Percentiles rank a stretch among this genome's conserved stretches.
Conservation (phyloP, 1,140 invertebrate genomes). For the Psilanteris sp. region DNA sequence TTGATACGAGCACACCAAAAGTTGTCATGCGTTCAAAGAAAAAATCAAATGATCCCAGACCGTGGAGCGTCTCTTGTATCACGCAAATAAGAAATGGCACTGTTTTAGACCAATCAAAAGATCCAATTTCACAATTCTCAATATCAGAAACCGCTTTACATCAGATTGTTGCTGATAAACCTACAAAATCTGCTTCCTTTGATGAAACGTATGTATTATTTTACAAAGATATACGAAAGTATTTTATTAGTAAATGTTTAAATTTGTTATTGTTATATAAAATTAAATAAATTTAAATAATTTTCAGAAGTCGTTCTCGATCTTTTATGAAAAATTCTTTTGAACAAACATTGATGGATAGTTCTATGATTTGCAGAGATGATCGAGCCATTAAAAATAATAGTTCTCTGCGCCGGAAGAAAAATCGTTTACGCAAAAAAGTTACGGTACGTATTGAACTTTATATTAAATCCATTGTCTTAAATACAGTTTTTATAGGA, state of each 20-base stretch:
- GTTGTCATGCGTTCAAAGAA: slow-evolving; percentile 78
- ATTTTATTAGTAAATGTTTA: too few species aligned
- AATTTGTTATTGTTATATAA: too few species aligned
- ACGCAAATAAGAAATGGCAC: slow-evolving; percentile 82
- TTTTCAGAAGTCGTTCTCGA: slow-evolving; percentile 73
- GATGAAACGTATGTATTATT: slow-evolving; percentile 70
- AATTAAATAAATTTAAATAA: too few species aligned
- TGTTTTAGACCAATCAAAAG: slow-evolving; percentile 65
- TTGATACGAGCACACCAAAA: slow-evolving; percentile 72
- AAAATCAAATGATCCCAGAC: slow-evolving; percentile 82
- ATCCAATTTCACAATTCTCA: slow-evolving; percentile 83
- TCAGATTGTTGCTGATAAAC: slow-evolving; percentile 80
- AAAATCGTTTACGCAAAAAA: slow-evolving; percentile 84
- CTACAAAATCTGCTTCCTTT: slow-evolving; percentile 74
- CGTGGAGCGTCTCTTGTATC: slow-evolving; percentile 91
- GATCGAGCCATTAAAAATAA: slow-evolving; percentile 75
- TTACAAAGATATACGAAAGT: too few species aligned
- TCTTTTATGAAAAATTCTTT: slow-evolving; percentile 76
- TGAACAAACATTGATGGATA: slow-evolving; percentile 75
- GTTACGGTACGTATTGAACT: slow-evolving; percentile 75
- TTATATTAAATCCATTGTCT: neutral
- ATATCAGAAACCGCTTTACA: slow-evolving; percentile 93
- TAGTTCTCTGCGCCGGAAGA: slow-evolving; percentile 83
- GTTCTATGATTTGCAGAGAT: slow-evolving; percentile 72
- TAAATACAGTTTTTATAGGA: neutral